Base-by-base conservation (phyloP, 2,888 invertebrate species). In the Nebria brevicollis region DNA sequence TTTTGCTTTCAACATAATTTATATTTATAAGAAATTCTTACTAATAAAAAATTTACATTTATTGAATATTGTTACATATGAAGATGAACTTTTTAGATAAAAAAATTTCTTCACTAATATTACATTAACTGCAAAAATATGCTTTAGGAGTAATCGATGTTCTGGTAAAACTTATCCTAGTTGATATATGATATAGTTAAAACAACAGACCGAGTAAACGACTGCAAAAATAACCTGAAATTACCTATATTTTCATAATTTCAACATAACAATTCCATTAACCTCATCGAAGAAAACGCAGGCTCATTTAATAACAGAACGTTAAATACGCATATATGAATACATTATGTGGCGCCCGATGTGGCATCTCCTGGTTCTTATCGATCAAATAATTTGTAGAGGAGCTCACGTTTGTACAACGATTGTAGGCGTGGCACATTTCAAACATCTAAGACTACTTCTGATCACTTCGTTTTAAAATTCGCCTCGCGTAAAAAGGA, bases 271-370 rank as follows among this genome's bases (percentile, higher is more conserved):
- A 70, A 70, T 70, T 70, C 70, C 4, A 70, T 70, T 70, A 20
- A 70, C n/a, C 70, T 70, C 13, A 8, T 70, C 5, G 70, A 70
- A 70, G 70, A 20, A 70, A 70, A 70, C 70, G 54, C 20, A 10
- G 11, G 11, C 25, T 25, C 15, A 26, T 34, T 70, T 70, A 70
- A 70, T 70, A 70, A 70, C 70, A 70, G 70, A 70, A 70, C 70
- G 70, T 70, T 70, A 70, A 70, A 70, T 70, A 15, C 70, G 70
- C 70, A 70, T 70, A 70, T 34, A 70, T 70, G 70, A 70, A 70
- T 70, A 70, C 70, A 70, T 70, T 70, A 70, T 70, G 70, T 70
- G 70, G 20, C 70, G 70, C 11, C 25, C 70, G 70, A 70, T 34
- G 15, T 25, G n/a, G 6, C 13, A 70, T 70, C 13, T 34, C 34